Percentiles rank a stretch among this genome's conserved stretches.
These are phyloP conservation scores for Spisula subtruncata DNA, from an alignment of 2,888 invertebrate species.

Conservation along the genomic window DNA sequence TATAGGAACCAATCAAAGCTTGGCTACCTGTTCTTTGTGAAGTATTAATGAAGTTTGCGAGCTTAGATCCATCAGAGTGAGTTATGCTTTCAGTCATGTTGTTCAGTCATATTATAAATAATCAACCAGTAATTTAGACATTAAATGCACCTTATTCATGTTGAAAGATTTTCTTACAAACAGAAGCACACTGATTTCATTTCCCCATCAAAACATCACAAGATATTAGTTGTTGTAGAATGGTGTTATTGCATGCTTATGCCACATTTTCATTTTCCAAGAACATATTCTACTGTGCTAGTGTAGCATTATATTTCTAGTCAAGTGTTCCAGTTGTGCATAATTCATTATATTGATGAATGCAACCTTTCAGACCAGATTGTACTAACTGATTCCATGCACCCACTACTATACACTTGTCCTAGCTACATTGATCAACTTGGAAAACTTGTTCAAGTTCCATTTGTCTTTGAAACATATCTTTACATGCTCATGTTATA, in stretches of 20 bases:
- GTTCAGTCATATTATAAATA: neutral
- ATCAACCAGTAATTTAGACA: neutral
- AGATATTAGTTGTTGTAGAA: neutral
- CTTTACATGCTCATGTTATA: too few relatives aligned
- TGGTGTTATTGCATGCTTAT: slow-evolving; percentile 23
- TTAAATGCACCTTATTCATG: neutral
- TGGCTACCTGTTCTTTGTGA: neutral
- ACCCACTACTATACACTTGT: neutral
- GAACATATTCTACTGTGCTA: slow-evolving; percentile 8
- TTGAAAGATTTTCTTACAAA: neutral
- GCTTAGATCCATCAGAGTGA: neutral
- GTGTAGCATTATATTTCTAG: neutral
- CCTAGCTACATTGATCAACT: too few relatives aligned
- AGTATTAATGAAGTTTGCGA: slow-evolving; percentile 4
- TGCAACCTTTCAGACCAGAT: neutral
- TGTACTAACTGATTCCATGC: neutral
- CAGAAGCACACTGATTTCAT: neutral
- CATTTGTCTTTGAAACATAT: too few relatives aligned
- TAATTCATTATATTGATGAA: slow-evolving; percentile 8
- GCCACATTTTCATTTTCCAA: slow-evolving; percentile 13
- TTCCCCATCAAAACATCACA: neutral
- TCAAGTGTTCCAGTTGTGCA: neutral
- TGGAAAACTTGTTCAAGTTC: too few relatives aligned
- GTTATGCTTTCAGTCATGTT: neutral
- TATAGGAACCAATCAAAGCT: neutral